These are phyloP conservation scores for Capricornis sumatraensis DNA, from an alignment of 2,113 vertebrate genomes.

Conservation along the genomic window DNA sequence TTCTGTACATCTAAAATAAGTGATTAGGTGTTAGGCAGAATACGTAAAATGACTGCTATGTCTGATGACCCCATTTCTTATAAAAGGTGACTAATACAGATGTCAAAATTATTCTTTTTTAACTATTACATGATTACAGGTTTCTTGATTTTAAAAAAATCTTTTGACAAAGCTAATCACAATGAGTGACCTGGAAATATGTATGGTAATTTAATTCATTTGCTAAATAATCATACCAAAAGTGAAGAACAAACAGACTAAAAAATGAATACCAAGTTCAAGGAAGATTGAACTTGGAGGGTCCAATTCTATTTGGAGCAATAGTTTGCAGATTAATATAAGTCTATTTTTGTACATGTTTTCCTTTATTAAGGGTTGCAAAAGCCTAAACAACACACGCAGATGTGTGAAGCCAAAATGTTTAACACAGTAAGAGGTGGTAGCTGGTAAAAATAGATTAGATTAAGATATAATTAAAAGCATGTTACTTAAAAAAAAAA, in stretches of 20 bases:
- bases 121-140: not conserved
- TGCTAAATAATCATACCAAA: not conserved
- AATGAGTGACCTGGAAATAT: not conserved
- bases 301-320: not conserved
- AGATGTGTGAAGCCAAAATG: not conserved
- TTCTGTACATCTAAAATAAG: not conserved
- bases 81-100: not conserved
- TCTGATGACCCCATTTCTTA: not conserved
- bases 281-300: not conserved
- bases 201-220: not conserved
- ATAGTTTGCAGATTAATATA: not conserved
- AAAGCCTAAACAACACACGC: not conserved
- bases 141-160: not conserved
- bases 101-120: not conserved
- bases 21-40: not conserved
- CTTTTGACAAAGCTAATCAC: conserved; percentile 10
- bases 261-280: not conserved
- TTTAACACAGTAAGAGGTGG: not conserved
- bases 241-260: not conserved
- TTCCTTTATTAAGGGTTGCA: not conserved
- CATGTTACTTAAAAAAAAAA: not conserved
- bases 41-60: not conserved
- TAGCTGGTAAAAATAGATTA: not conserved
- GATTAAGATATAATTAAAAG: not conserved
- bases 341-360: not conserved